These are phyloP conservation scores for Dexiosoma caninum DNA, from an alignment of 2,888 invertebrate genomes.

Conservation along the genomic window DNA sequence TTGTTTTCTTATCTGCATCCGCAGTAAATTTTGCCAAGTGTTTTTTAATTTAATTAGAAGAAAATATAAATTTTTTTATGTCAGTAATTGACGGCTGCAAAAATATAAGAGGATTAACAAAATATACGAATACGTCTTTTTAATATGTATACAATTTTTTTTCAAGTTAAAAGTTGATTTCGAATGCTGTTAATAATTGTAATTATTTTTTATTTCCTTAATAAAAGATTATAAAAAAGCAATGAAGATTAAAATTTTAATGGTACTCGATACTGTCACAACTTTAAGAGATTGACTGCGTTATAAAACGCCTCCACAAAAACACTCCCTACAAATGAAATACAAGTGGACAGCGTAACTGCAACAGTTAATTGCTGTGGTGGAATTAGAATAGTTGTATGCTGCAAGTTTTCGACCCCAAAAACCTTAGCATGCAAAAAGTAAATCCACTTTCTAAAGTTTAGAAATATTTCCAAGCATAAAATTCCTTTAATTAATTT, in stretches of 20 bases:
- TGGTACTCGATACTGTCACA: no score
- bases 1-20: slow-evolving; percentile 38
- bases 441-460: no score
- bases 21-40: slow-evolving; percentile 46
- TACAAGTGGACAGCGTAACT: no score
- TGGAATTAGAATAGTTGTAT: no score
- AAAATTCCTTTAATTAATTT: no score
- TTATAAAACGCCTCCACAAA: no score
- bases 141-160: not conserved
- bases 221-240: not conserved
- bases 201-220: not conserved
- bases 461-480: no score
- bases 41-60: slow-evolving; percentile 56
- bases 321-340: no score
- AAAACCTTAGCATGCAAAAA: no score
- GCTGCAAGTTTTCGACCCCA: no score
- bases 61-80: slow-evolving; percentile 32
- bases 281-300: no score
- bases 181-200: not conserved
- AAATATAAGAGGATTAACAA: slow-evolving; percentile 58
- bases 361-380: no score
- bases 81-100: slow-evolving; percentile 37
- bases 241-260: not conserved
- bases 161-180: slow-evolving; percentile 25
- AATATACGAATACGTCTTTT: not conserved